Percentiles rank a stretch among this genome's conserved stretches.
Conservation (phyloP, 1,140 invertebrate species). For the Tetragonula clypearis region DNA sequence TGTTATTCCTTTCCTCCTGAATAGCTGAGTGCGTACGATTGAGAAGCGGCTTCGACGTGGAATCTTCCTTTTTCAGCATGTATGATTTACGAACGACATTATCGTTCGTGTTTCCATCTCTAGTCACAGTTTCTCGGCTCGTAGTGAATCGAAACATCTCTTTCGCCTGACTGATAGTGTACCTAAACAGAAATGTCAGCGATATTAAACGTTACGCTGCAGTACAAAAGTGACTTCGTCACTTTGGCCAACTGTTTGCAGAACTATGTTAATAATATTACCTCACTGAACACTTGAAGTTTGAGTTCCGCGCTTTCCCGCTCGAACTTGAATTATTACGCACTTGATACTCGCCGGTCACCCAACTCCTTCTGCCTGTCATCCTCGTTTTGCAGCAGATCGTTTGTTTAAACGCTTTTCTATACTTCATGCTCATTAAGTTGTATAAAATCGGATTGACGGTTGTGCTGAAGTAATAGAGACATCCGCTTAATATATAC, state of each 20-base stretch:
- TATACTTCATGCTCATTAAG: constrained; percentile 93
- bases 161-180: constrained; percentile 61
- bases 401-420: constrained; percentile 89
- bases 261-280: not conserved
- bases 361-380: not conserved
- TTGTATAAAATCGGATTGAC: constrained; percentile 96
- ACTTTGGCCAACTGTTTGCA: not conserved
- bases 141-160: constrained; percentile 61
- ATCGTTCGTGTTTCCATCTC: constrained; percentile 41
- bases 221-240: not conserved
- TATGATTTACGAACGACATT: constrained; percentile 45
- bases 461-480: constrained; percentile 94
- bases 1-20: constrained; percentile 48
- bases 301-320: constrained; percentile 2
- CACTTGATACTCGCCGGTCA: constrained; percentile 13
- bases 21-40: constrained; percentile 33
- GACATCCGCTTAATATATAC: constrained; percentile 89
- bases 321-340: constrained; percentile 31
- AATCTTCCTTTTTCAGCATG: constrained; percentile 28
- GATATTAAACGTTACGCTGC: not conserved
- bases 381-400: constrained; percentile 78
- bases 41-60: constrained; percentile 50
- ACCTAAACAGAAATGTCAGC: constrained; percentile 42
- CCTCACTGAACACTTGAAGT: constrained; percentile 50
- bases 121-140: not conserved